Evolutionary conservation across 2,797 vertebrate species (phyloP).

Genomic region (Pachyuromys duprasi): DNA sequence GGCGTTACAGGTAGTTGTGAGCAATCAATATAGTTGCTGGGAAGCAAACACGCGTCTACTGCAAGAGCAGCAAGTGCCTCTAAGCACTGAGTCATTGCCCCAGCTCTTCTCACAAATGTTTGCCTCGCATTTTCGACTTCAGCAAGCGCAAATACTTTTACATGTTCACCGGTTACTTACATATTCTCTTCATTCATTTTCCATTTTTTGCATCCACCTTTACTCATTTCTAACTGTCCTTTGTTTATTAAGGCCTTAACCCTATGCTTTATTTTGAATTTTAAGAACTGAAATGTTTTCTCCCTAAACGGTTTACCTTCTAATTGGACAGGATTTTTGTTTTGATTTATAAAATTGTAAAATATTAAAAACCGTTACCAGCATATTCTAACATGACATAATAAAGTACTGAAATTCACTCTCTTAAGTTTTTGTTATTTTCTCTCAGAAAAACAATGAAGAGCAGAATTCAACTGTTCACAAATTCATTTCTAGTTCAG

Average conservation of each 20-base stretch:
- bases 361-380: neutral
- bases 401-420: neutral
- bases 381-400: neutral
- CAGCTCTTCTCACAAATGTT: neutral
- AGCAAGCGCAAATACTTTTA: slow-evolving; percentile 31
- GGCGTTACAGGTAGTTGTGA: neutral
- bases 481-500: slow-evolving; percentile 29
- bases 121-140: slow-evolving; percentile 9
- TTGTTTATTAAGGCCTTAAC: slow-evolving; percentile 5
- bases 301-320: slow-evolving; percentile 14
- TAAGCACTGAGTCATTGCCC: neutral
- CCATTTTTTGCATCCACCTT: slow-evolving; percentile 6
- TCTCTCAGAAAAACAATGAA: slow-evolving; percentile 17
- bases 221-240: slow-evolving; percentile 26
- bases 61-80: neutral
- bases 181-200: slow-evolving; percentile 5
- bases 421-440: neutral
- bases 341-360: slow-evolving; percentile 45
- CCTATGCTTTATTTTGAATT: slow-evolving; percentile 19
- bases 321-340: slow-evolving; percentile 18
- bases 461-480: slow-evolving; percentile 4
- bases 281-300: slow-evolving; percentile 52
- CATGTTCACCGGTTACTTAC: slow-evolving; percentile 1
- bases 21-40: neutral
- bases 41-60: neutral